Conservation (phyloP, 2,797 vertebrate genomes). For the Propithecus deckenii region DNA sequence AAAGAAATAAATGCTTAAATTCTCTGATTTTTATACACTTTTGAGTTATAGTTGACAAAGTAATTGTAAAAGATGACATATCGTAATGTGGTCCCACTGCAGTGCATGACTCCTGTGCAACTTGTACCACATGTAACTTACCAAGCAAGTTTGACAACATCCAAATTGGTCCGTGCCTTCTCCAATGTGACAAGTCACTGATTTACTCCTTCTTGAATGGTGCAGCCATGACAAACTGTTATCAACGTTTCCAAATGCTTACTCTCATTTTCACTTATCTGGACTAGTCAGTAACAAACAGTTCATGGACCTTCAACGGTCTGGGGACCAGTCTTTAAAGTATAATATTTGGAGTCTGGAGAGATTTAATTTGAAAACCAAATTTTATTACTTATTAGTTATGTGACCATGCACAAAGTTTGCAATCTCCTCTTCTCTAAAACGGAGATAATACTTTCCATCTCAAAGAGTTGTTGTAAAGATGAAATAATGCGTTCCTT, state of each 20-base stretch:
- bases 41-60: not conserved
- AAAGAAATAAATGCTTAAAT: not conserved
- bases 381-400: not conserved
- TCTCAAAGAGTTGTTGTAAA: conserved; percentile 4
- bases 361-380: conserved; percentile 24
- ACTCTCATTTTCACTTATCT: not conserved
- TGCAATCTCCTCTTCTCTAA: not conserved
- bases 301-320: not conserved
- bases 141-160: not conserved
- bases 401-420: not conserved
- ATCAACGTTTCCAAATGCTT: not conserved
- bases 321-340: not conserved
- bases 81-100: not conserved
- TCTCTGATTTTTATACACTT: not conserved
- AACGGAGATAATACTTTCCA: not conserved
- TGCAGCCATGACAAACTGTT: not conserved
- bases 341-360: not conserved
- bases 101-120: not conserved
- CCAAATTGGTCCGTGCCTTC: not conserved
- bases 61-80: not conserved
- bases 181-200: not conserved
- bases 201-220: not conserved
- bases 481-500: not conserved
- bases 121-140: not conserved
- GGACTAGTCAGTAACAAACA: not conserved